phyloP scores from a whole-genome alignment of 2,888 invertebrate genomes.

The Zaprionus lineosus region DNA sequence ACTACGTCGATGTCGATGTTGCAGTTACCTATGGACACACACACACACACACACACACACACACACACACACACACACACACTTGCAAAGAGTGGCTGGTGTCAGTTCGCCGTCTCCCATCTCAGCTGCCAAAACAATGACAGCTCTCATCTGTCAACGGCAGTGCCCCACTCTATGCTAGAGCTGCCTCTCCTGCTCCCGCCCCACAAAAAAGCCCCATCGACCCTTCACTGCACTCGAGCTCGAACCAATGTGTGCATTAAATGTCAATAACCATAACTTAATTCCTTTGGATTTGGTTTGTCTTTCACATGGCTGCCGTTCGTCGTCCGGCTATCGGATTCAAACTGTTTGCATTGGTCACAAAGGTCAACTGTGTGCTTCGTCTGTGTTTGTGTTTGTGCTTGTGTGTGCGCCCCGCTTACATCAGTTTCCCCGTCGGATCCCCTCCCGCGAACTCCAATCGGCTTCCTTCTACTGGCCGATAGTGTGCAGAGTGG shows the following conservation, averaged over 20 bases:
- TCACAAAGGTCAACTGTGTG: slow-evolving; percentile 58
- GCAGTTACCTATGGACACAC: slow-evolving; percentile 2
- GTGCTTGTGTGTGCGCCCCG: not conserved
- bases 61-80: slow-evolving; percentile 1
- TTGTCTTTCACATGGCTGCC: slow-evolving; percentile 70
- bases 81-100: slow-evolving; percentile 23
- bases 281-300: slow-evolving; percentile 74
- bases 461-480: not conserved
- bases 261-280: slow-evolving; percentile 78
- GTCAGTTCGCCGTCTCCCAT: slow-evolving; percentile 8
- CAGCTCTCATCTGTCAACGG: slow-evolving; percentile 50
- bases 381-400: slow-evolving; percentile 1
- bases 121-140: slow-evolving; percentile 7
- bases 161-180: slow-evolving; percentile 17
- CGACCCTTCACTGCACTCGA: slow-evolving; percentile 14
- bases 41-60: slow-evolving; percentile 2
- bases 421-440: too few species aligned
- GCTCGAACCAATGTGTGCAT: slow-evolving; percentile 52
- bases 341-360: slow-evolving; percentile 58
- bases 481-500: slow-evolving; percentile 3
- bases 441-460: too few species aligned
- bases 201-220: too few species aligned
- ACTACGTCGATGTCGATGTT: too few species aligned
- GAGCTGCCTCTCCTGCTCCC: slow-evolving; percentile 1
- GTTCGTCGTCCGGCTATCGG: slow-evolving; percentile 49